Evolutionary conservation across 2,113 vertebrate genomes (phyloP), one percentile per base, ranked within the genome.

Genomic region (Megalops atlanticus): DNA sequence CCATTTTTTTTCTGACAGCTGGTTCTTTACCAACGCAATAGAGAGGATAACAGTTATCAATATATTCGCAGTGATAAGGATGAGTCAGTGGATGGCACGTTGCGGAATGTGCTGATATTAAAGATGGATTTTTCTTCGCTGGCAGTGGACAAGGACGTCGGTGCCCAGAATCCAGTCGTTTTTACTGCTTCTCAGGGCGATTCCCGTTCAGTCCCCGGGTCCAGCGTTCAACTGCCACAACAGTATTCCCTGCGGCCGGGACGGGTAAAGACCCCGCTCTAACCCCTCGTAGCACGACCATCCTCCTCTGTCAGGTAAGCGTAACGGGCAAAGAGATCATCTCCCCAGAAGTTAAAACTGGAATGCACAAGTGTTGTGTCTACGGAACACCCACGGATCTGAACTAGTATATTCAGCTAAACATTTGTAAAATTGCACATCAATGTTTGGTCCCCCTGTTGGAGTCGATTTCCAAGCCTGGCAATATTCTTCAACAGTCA

Each of bases 101-200:
- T 74, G 80, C 91, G 91, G 86, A 85, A 92, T 93, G 91, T 84
- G 85, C 70, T 86, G 84, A 69, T 80, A 83, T 85, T 92, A 91
- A 93, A 87, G 82, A 93, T 92, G 92, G 92, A 90, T 86, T 85
- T 88, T 33, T 73, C 80, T 82, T 84, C 68, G 80, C 54, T 84
- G 76, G 85, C 83, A 80, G 52, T 49, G 85, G 84, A 86, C 27
- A 81, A 86, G 79, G 71, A 77, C 68, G 82, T 87, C 80, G 64
- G 77, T 73, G 47, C 81, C n/a, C 58, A 64, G 31, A 27, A 40
- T 76, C 81, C 84, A 80, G 76, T 81, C 54, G 35, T n/a, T 68
- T 81, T 80, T 83, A 83, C 81, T 81, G 82, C 78, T 14, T 79
- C 82, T 45, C 81, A 7, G 80, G 76, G 16, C 77, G 40, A 74